Evolutionary conservation across 2,797 vertebrate genomes (phyloP), one percentile per base, ranked within the genome.

Genomic region (Tolypeutes matacus): DNA sequence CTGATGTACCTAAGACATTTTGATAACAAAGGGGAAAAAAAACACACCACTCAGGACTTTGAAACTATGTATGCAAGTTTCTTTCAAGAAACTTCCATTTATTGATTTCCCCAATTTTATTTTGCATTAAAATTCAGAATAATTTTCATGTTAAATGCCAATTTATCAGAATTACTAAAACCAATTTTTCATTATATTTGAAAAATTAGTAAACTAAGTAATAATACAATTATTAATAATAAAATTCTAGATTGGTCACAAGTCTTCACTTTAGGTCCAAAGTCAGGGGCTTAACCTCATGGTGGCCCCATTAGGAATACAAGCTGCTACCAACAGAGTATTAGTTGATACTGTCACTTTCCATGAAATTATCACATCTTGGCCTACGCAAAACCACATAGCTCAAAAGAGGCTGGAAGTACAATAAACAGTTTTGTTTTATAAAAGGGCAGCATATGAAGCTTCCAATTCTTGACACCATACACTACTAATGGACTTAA

Each of bases 91-190:
- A 95, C 62, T 75, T 82, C 23, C 62, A 31, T 75, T 93, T 95
- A 87, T 5, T 87, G 34, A 80, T 56, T 85, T 46, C 17, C 34
- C 36, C 77, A 73, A 73, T 87, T 92, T 96, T 89, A 86, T 86
- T 58, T 96, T 64, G 23, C 53, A 90, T 62, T 15, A 70, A 96
- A 93, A 84, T 88, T 95, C 84, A 86, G 56, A 91, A 91, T 53
- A 89, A 93, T 93, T 82, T 89, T 49, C 34, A 92, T 17, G 2
- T 78, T 86, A 92, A 95, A 67, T 91, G 36, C 6, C 53, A 94
- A 86, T 51, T 83, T 88, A 89, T 92, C 81, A 69, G 5, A 94
- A 89, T 80, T 89, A 60, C 29, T 93, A 86, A 80, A 94, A 83
- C 27, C 89, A 94, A 86, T 83, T 94, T 65, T 92, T 92, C 88